Base-by-base conservation (phyloP, 2,888 invertebrate genomes). In the Euclidia mi region DNA sequence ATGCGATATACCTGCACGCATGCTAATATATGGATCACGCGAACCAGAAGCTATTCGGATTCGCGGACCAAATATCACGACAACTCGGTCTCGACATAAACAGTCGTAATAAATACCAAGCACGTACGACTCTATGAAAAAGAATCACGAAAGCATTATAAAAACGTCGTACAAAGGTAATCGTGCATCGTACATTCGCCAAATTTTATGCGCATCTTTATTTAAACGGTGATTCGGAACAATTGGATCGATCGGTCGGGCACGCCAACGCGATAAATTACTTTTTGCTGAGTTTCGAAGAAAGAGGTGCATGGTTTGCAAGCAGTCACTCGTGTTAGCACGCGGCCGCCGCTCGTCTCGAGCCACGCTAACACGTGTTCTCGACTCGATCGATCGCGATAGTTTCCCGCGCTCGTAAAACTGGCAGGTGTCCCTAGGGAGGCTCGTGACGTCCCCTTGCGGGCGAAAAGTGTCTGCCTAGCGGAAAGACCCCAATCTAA, bases 251-350 rank as follows among this genome's bases (percentile, higher is more conserved):
- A 94, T 93, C 87, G 85, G 65, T 71, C 58, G 82, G 78, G 82
- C 93, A 94, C 93, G 93, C 92, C 65, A 92, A 82, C 75, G 70
- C 89, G 82, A 92, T 92, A 89, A 90, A 89, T 91, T 89, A 92
- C 90, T 94, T 93, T 93, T 92, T 91, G 87, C 83, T 87, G 80
- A 82, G 78, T 84, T 80, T 60, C 72, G 62, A 82, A 82, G 84
- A 85, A 64, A 66, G 80, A 80, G 85, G 87, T 86, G 89, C 81
- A 83, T 73, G 77, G 81, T 83, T 82, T 81, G 81, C 78, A 76
- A 81, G 77, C 87, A 88, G 90, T 89, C 88, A 81, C 77, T 84
- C 84, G 81, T 74, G 79, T 67, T 76, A 71, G 76, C 62, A 76
- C 76, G 79, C 73, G 72, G 71, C 65, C 69, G 71, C 66, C 79